Conservation (phyloP, 2,113 vertebrate genomes). For the Gila orcuttii region DNA sequence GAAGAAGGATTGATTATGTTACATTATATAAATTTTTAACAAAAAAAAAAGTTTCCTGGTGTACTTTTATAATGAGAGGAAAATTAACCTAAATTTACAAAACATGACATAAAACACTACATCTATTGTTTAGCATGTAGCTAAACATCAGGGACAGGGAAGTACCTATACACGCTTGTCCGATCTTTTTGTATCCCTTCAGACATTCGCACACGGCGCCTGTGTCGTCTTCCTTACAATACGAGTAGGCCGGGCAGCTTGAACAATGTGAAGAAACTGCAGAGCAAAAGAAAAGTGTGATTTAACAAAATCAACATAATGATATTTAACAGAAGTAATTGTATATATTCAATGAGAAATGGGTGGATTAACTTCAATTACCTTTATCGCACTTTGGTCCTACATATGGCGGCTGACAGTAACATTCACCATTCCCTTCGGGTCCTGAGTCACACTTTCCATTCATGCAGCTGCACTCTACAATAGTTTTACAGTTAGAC, state of each 20-base stretch:
- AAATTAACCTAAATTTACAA: neutral
- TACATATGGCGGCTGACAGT: constrained; percentile 87
- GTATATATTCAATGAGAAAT: neutral
- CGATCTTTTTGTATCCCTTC: constrained; percentile 73
- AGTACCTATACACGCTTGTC: constrained; percentile 64
- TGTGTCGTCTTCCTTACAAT: constrained; percentile 75
- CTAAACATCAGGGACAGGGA: neutral
- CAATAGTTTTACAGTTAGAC: neutral
- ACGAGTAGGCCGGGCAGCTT: constrained; percentile 74
- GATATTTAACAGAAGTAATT: neutral
- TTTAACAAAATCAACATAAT: neutral
- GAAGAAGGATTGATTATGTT: too few species aligned
- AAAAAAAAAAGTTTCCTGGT: too few species aligned
- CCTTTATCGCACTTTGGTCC: constrained; percentile 87
- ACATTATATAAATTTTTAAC: too few species aligned
- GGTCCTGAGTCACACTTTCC: constrained; percentile 82
- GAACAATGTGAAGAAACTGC: constrained; percentile 81
- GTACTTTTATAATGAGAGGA: neutral
- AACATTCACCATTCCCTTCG: constrained; percentile 82
- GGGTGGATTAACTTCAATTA: constrained; percentile 57
- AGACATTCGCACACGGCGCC: constrained; percentile 79
- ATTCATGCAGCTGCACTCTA: constrained; percentile 85
- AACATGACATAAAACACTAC: neutral
- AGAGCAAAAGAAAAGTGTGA: constrained; percentile 51
- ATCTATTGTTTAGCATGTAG: neutral